Base-by-base conservation (phyloP, 2,888 invertebrate genomes). In the Ceratothoa steindachneri region DNA sequence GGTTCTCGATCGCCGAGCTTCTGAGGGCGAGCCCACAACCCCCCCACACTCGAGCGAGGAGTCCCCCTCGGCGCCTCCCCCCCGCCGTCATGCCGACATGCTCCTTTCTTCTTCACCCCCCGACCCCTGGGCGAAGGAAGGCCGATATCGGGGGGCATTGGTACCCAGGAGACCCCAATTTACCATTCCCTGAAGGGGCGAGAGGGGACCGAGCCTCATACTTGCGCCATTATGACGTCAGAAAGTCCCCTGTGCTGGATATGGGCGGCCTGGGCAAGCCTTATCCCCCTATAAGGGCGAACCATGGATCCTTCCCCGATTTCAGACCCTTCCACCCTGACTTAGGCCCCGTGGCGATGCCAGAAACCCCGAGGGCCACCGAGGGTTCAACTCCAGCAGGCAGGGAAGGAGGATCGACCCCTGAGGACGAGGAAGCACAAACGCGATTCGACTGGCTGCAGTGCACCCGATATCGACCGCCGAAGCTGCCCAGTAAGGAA, bases 381-480 rank as follows among this genome's bases (percentile, higher is more conserved):
- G 60, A 60, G 24, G 24, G 24, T 12, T 12, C 12, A 22, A 9
- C n/a, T 24, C 22, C n/a, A 24, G 27, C 60, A 1, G 60, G 22
- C 12, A 15, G 60, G 24, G 12, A n/a, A 60, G 19, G 12, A 15
- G 24, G 22, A 24, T 24, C n/a, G 3, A 60, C 19, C 12, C 12
- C 27, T 2, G 27, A 60, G 19, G 60, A 22, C n/a, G 27, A 60
- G 1, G 24, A n/a, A 9, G 27, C 12, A 2, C 15, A n/a, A 19
- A 24, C 60, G 12, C n/a, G 60, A 24, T 77, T 74, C 51, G 72
- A 76, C 24, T 91, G 91, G 91, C 83, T 91, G 80, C 88, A 88
- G 80, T 91, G 90, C 81, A 90, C 91, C 2, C 86, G 91, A 77
- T 91, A 91, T 82, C 88, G 88, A 80, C 91, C 91, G 0, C 91